Base-by-base conservation (phyloP, 1,140 invertebrate species). In the Drosophila teissieri region DNA sequence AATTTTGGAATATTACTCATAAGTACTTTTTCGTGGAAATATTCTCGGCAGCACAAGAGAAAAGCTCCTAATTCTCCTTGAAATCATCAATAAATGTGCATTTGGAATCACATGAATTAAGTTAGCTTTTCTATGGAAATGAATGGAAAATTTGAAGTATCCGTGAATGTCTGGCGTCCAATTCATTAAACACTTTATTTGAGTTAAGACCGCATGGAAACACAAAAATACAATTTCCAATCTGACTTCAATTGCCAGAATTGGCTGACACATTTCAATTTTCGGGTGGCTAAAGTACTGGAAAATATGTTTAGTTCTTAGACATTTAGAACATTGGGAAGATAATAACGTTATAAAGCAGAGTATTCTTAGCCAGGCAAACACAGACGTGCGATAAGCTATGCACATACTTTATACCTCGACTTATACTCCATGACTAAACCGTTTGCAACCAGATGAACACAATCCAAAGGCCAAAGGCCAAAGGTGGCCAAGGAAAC, bases 111-210 rank as follows among this genome's bases (percentile, higher is more conserved):
- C n/a, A 44, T 52, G 17, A 51, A 51, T 51, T 36, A 42, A 64
- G 24, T 17, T 17, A 40, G 4, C 14, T 34, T 17, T 39, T 22
- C 31, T 3, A 10, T 31, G 31, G 31, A 31, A 11, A n/a, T 31
- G 15, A 34, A 15, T 61, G 62, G 44, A 65, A 65, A 65, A 48
- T 65, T 65, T 22, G 14, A 24, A 5, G 2, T 10, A 8, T 31
- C 31, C 7, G 14, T 5, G 36, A 60, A 44, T 44, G 55, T 34
- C 61, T 24, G 17, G 22, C 10, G 6, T 36, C 14, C 44, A 24
- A 44, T 62, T 58, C 36, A 63, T 42, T 42, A 19, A 63, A 24
- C 39, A 45, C 54, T 17, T 15, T 48, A 48, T 27, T 27, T 27
- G 56, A 58, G 17, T 53, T 53, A 22, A 4, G 14, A 6, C 27